Conservation (phyloP, 2,113 vertebrate species). For the Brachypteracias leptosomus region DNA sequence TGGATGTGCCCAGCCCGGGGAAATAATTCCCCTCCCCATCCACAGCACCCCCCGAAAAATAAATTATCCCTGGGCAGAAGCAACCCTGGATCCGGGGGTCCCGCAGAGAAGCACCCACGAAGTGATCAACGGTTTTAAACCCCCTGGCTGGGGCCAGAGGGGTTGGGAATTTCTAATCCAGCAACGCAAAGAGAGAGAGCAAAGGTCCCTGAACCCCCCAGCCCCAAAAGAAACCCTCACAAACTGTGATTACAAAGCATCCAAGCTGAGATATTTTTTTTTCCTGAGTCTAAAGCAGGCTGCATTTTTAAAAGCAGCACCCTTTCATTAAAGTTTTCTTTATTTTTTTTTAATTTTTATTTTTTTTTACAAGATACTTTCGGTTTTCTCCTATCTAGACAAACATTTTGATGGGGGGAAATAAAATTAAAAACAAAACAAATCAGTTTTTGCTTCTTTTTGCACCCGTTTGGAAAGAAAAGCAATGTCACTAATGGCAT, state of each 20-base stretch:
- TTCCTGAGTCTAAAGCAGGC: conserved; percentile 20
- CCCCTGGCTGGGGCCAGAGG: neutral
- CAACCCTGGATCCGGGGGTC: neutral
- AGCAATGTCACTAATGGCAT: neutral
- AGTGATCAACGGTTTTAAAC: neutral
- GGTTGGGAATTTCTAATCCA: neutral
- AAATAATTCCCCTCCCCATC: neutral
- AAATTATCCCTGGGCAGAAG: neutral
- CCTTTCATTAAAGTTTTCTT: neutral
- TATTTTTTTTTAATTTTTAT: too few species aligned
- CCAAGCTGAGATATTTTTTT: neutral
- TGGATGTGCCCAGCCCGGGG: neutral
- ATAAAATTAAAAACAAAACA: neutral
- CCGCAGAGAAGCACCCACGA: neutral
- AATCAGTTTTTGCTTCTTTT: neutral
- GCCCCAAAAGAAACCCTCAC: neutral
- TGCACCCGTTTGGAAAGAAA: neutral
- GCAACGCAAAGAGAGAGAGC: neutral
- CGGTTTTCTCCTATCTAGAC: neutral
- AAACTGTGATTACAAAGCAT: neutral
- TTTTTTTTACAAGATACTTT: neutral
- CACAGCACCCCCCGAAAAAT: neutral
- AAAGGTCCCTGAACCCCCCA: neutral
- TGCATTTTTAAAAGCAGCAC: neutral
- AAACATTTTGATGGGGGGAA: neutral